phyloP scores from a whole-genome alignment of 2,113 vertebrate species.

The Plecotus auritus region DNA sequence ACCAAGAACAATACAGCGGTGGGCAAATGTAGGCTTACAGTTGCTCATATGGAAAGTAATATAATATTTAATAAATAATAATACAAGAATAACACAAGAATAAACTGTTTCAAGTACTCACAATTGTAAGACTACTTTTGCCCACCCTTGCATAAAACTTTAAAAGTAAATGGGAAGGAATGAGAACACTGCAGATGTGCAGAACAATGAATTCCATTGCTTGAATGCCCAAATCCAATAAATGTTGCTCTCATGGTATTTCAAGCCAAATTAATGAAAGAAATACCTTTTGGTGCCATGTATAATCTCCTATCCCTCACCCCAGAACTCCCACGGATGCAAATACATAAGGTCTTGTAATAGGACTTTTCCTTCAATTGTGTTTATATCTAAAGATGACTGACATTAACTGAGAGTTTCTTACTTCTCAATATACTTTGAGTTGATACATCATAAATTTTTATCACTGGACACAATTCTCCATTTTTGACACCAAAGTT shows the following conservation, averaged over 20 bases:
- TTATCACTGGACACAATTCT: background rate
- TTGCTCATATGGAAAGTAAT: background rate
- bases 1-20: background rate
- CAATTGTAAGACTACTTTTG: background rate
- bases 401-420: background rate
- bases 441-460: background rate
- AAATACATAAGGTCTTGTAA: background rate
- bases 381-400: background rate
- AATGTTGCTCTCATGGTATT: background rate
- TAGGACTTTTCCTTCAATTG: background rate
- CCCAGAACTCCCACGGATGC: background rate
- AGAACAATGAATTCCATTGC: background rate
- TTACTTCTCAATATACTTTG: conserved; percentile 23
- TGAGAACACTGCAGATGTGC: background rate
- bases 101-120: background rate
- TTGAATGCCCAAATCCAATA: background rate
- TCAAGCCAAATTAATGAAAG: background rate
- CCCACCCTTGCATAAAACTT: background rate
- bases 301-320: background rate
- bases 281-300: background rate
- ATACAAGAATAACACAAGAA: background rate
- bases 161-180: background rate
- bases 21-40: background rate
- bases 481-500: background rate
- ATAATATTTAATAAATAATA: background rate